These are phyloP conservation scores for Oncorhynchus masou DNA, from an alignment of 2,113 vertebrate genomes.

Conservation along the genomic window DNA sequence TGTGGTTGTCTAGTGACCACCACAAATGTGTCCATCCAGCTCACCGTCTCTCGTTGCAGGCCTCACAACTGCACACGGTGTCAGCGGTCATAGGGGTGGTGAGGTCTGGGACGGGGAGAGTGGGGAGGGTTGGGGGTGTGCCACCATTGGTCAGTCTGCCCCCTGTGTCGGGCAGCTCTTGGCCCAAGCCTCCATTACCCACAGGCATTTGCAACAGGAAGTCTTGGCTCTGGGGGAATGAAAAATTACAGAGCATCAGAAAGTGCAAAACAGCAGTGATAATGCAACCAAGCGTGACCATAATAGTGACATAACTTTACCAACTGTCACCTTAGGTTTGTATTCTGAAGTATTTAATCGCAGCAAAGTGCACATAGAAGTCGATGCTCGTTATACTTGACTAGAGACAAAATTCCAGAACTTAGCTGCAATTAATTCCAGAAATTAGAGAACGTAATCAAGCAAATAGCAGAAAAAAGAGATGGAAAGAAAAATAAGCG, in stretches of 20 bases:
- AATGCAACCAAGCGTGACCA: too few relatives aligned
- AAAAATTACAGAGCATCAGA: background rate
- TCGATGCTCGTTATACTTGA: too few relatives aligned
- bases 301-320: too few relatives aligned
- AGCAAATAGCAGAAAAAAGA: too few relatives aligned
- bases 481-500: background rate
- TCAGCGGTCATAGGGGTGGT: conserved; percentile 77
- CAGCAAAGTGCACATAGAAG: too few relatives aligned
- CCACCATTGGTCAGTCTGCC: conserved; percentile 82
- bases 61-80: conserved; percentile 86
- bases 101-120: conserved; percentile 80
- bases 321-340: too few relatives aligned
- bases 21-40: conserved; percentile 19
- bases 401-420: too few relatives aligned
- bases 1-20: background rate
- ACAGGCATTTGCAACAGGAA: conserved; percentile 91
- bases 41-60: conserved; percentile 91
- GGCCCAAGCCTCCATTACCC: conserved; percentile 80
- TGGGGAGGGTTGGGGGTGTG: conserved; percentile 81
- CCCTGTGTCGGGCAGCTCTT: conserved; percentile 75
- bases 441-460: too few relatives aligned
- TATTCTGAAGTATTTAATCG: too few relatives aligned
- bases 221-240: conserved; percentile 83
- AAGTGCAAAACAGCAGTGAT: background rate
- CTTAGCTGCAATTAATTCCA: too few relatives aligned